phyloP scores from a whole-genome alignment of 2,888 invertebrate genomes.

The Trichacis sp. region DNA sequence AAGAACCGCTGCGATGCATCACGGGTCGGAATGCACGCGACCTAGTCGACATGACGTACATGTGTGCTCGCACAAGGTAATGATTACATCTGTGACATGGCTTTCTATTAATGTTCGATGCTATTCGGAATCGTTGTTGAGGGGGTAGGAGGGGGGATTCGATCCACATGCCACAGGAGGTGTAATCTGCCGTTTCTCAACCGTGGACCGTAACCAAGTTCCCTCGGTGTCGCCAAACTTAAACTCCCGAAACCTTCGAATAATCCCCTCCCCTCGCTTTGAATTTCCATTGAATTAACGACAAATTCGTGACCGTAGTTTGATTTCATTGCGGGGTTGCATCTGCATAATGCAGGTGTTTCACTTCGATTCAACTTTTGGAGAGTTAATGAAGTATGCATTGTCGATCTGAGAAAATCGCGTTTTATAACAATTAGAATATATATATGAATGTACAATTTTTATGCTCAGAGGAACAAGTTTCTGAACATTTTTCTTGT shows the following conservation, averaged over 20 bases:
- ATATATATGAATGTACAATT: too few relatives aligned
- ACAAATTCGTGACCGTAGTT: conserved; percentile 3
- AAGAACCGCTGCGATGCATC: conserved; percentile 23
- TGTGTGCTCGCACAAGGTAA: conserved; percentile 19
- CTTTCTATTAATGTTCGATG: conserved; percentile 31
- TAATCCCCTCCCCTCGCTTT: not conserved
- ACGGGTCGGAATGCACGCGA: conserved; percentile 20
- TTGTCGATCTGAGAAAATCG: too few relatives aligned
- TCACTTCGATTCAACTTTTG: not conserved
- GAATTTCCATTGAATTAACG: conserved; percentile 2
- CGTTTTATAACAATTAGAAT: too few relatives aligned
- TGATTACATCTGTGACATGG: conserved; percentile 13
- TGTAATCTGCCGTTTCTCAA: conserved; percentile 24
- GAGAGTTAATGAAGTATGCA: too few relatives aligned
- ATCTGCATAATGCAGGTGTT: not conserved
- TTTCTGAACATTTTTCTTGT: too few relatives aligned
- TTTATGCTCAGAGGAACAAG: too few relatives aligned
- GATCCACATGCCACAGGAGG: conserved; percentile 15
- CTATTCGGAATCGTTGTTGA: conserved; percentile 17
- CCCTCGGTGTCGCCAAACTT: conserved; percentile 13
- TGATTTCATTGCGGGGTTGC: not conserved
- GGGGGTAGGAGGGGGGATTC: too few relatives aligned
- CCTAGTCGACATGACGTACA: conserved; percentile 21
- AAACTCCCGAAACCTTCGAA: not conserved
- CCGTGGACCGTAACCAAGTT: conserved; percentile 12